Base-by-base conservation (phyloP, 1,140 invertebrate species). In the Brachionus rotundiformis region DNA sequence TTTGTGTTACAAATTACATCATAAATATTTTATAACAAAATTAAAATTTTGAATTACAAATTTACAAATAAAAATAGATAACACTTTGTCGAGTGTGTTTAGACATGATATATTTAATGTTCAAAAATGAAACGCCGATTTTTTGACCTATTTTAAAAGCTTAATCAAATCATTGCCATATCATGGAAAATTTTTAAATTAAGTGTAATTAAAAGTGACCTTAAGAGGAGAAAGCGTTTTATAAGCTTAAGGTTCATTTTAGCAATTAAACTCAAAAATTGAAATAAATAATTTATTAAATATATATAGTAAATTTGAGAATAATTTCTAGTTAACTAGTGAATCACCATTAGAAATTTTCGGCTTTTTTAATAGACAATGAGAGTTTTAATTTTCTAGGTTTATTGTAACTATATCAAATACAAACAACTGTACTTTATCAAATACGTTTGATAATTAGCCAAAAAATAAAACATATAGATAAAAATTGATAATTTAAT, bases 371-470 rank as follows among this genome's bases (percentile, higher is more conserved):
- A 49, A 49, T 49, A 54, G 47, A 54, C 47, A 54, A 16, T 54
- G 47, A 54, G 47, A 54, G 19, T 23, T 54, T 54, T 49, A 6
- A 6, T 44, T 54, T 54, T 54, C 47, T 7, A 6, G 36, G 7
- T 11, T 39, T 39, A 19, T 54, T 54, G n/a, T 23, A n/a, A 54
- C 16, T n/a, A 54, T 54, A 54, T 19, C 19, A 54, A 54, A 54
- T 54, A 54, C 23, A 54, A 54, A 54, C 47, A 54, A 54, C 47
- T 54, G 47, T 25, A 54, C 47, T 54, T 54, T 54, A 54, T 54
- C 47, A 54, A 19, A 54, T 54, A 19, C 19, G 19, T 19, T 19
- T 54, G 7, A 54, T 54, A 54, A 54, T 19, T 54, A 19, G 19
- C 47, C 8, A 54, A 54, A 23, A 2, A 19, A 54, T 19, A 54